Evolutionary conservation across 2,113 vertebrate species (phyloP).

Genomic region (Suricata suricatta): DNA sequence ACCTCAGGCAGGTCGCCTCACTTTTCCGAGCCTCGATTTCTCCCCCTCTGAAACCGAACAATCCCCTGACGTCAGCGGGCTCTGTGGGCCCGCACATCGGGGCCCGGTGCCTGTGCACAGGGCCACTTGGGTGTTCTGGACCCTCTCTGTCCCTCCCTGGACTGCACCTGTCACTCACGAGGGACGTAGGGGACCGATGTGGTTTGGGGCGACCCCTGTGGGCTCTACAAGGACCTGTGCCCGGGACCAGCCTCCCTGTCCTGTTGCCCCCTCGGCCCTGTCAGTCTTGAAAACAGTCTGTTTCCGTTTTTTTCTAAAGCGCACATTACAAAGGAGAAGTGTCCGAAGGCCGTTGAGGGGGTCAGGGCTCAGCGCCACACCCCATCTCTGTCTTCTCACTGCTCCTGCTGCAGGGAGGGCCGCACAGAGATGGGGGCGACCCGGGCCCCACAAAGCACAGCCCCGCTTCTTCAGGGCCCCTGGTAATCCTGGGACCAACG

Average conservation of each 20-base stretch:
- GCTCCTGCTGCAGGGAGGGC: background rate
- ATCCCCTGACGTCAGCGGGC: background rate
- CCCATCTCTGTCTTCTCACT: background rate
- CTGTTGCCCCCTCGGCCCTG: background rate
- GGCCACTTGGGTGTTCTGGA: accelerated
- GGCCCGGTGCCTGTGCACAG: background rate
- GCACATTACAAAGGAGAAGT: background rate
- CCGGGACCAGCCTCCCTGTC: background rate
- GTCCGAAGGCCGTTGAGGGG: background rate
- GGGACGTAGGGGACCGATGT: background rate
- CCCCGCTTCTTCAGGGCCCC: background rate
- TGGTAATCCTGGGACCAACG: background rate
- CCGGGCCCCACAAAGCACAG: background rate
- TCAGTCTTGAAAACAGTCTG: background rate
- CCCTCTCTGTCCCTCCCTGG: background rate
- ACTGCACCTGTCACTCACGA: background rate
- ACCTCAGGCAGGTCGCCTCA: background rate
- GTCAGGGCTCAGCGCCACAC: background rate
- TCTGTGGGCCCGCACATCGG: background rate
- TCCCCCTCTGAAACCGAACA: background rate
- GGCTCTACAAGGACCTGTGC: background rate
- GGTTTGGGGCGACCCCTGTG: too few species aligned
- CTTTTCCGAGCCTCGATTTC: background rate
- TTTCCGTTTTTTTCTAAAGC: background rate
- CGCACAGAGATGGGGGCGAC: background rate